Evolutionary conservation across 37 sponge, comb jelly and placozoan species (phyloP).

Genomic region (Amphimedon queenslandica): DNA sequence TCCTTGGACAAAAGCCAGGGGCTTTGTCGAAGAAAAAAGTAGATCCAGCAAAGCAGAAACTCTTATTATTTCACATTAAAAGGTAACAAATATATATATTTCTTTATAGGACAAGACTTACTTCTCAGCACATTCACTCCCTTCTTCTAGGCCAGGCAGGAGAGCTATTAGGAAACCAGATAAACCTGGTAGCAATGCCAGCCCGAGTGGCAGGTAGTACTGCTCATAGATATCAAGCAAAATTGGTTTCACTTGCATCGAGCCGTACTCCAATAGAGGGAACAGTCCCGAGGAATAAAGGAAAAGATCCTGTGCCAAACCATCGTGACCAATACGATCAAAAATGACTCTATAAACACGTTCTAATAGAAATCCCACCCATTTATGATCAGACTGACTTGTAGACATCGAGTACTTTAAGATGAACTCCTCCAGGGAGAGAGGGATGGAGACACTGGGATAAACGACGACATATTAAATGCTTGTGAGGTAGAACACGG

Average conservation of each 20-base stretch:
- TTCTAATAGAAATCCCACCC: no score
- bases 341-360: slow-evolving; percentile 66
- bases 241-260: slow-evolving; percentile 73
- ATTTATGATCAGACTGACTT: no score
- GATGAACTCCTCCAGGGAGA: slow-evolving; percentile 83
- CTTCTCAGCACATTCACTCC: slow-evolving; percentile 54
- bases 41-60: slow-evolving; percentile 37
- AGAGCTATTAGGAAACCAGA: slow-evolving; percentile 78
- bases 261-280: slow-evolving; percentile 71
- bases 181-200: slow-evolving; percentile 59
- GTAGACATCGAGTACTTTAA: slow-evolving; percentile 69
- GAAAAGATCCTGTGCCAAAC: slow-evolving; percentile 58
- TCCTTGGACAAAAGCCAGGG: slow-evolving; percentile 29
- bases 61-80: no score
- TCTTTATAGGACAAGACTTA: not conserved
- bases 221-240: slow-evolving; percentile 78
- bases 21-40: slow-evolving; percentile 17
- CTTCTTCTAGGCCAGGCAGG: slow-evolving; percentile 84
- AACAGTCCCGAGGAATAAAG: slow-evolving; percentile 76
- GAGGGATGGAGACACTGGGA: slow-evolving; percentile 92
- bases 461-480: slow-evolving; percentile 74
- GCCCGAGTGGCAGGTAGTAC: slow-evolving; percentile 71
- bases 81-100: no score
- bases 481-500: slow-evolving; percentile 64
- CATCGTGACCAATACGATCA: slow-evolving; percentile 64